Percentiles rank a stretch among this genome's conserved stretches.
These are phyloP conservation scores for Suncus etruscus DNA, from an alignment of 2,113 vertebrate genomes.

Conservation along the genomic window DNA sequence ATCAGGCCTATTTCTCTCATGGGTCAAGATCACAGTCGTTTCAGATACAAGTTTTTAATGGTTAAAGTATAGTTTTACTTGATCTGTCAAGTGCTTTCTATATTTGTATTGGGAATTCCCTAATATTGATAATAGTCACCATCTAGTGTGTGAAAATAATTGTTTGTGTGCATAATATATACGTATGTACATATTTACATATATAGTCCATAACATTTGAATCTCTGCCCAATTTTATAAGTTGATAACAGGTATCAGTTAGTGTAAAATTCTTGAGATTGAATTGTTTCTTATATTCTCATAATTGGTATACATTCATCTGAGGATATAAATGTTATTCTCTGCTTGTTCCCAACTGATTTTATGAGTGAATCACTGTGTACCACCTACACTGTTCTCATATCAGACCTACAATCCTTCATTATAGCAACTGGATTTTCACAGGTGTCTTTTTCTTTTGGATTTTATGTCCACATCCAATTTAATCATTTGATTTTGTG, in stretches of 20 bases:
- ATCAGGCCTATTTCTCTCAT: neutral
- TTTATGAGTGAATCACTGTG: slow-evolving; percentile 57
- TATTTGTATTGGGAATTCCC: neutral
- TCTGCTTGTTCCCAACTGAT: neutral
- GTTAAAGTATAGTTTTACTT: neutral
- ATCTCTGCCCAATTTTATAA: neutral
- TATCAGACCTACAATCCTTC: neutral
- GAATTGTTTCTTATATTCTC: slow-evolving; percentile 1
- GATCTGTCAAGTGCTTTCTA: neutral
- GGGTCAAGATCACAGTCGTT: neutral
- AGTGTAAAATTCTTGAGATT: neutral
- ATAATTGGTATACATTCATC: neutral
- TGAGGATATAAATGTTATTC: neutral
- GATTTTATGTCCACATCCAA: neutral
- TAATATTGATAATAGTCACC: neutral
- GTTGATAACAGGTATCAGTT: neutral
- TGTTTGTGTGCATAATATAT: neutral
- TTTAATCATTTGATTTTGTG: slow-evolving; percentile 53
- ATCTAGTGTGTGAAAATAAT: neutral
- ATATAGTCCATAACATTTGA: neutral
- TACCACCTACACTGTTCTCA: neutral
- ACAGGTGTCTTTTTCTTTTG: slow-evolving; percentile 25
- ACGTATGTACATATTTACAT: neutral
- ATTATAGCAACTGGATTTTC: neutral
- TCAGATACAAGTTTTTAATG: neutral